These are phyloP conservation scores for Pogonomyrmex barbatus DNA, from an alignment of 1,140 invertebrate genomes.

Conservation along the genomic window DNA sequence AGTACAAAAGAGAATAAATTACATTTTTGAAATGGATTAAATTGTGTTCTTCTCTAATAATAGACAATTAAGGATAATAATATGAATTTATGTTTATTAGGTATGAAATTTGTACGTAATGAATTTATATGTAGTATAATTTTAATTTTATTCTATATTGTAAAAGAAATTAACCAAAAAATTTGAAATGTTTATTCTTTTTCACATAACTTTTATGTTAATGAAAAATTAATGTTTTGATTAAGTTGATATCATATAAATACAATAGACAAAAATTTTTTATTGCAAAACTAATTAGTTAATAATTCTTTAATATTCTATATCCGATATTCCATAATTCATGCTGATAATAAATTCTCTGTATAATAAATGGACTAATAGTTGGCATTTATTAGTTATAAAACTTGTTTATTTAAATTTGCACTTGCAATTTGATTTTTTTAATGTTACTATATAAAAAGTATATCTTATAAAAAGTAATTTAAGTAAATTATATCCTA, in stretches of 20 bases:
- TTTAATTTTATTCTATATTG: conserved; percentile 17
- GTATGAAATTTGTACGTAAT: conserved; percentile 38
- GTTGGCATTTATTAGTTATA: too few species aligned
- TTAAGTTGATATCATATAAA: background rate
- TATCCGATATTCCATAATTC: too few species aligned
- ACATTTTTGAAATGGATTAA: conserved; percentile 30
- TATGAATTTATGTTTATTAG: conserved; percentile 22
- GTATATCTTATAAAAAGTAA: too few species aligned
- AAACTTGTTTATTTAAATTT: too few species aligned
- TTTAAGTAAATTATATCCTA: too few species aligned
- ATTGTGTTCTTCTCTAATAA: conserved; percentile 38
- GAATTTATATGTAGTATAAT: background rate
- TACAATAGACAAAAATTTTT: background rate
- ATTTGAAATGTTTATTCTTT: conserved; percentile 2
- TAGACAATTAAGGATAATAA: conserved; percentile 36
- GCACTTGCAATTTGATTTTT: too few species aligned
- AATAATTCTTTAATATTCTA: too few species aligned
- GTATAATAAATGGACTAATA: too few species aligned
- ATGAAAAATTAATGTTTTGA: conserved; percentile 24
- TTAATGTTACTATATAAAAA: too few species aligned
- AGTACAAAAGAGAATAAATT: conserved; percentile 1
- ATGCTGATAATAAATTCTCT: too few species aligned
- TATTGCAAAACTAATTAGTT: too few species aligned
- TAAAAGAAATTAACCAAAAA: conserved; percentile 14
- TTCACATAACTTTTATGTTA: background rate